Base-by-base conservation (phyloP, 37 sponge, comb jelly and placozoan species). In the Tethya wilhelma region DNA sequence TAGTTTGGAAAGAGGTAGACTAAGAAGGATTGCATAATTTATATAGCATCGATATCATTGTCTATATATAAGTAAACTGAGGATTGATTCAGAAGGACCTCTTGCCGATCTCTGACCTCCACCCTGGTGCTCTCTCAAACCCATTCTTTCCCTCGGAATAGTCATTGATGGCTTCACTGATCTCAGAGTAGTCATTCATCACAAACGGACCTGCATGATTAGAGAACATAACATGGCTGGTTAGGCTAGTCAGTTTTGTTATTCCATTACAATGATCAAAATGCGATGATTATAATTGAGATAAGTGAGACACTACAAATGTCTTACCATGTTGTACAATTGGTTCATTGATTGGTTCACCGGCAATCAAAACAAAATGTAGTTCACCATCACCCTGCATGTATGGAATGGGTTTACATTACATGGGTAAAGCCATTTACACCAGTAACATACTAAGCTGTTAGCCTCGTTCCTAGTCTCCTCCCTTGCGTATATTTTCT, bases 171-270 rank as follows among this genome's bases (percentile, higher is more conserved):
- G 98, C 89, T 44, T 94, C 79, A 19, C 42, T 56, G 45, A 97
- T 89, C 63, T 97, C 93, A n/a, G 89, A 90, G 0, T 79, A 49
- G 6, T 90, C 90, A 81, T 97, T 97, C 98, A 97, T 97, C 36
- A 97, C 98, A 86, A 97, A 97, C 0, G 98, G 98, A 12, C 97
- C 91, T 82, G 64, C 2, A n/a, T n/a, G n/a, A n/a, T 28, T 58
- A n/a, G 36, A 2, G 28, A 12, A 37, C 38, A 69, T 2, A 6
- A 73, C 55, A 62, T n/a, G n/a, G n/a, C n/a, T n/a, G n/a, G n/a
- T n/a, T n/a, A n/a, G n/a, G n/a, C n/a, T 3, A 45, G 17, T 4
- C 20, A 37, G 9, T 1, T 4, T 33, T 34, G 7, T 31, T 23
- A 66, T 5, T 7, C 8, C 5, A 37, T 7, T 37, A 19, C 8